phyloP scores from a whole-genome alignment of 2,888 invertebrate genomes.

The Sepioteuthis lessoniana region DNA sequence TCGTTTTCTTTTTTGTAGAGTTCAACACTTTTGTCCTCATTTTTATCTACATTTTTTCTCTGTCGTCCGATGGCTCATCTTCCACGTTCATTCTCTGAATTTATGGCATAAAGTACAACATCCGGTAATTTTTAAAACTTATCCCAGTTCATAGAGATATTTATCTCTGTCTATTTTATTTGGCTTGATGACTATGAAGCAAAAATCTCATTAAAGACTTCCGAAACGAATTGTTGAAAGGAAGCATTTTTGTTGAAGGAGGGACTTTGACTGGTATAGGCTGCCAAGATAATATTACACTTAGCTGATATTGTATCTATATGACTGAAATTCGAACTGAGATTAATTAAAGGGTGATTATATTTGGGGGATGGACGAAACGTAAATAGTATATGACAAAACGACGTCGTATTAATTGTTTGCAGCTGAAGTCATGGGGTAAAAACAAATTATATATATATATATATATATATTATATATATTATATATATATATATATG shows the following conservation, averaged over 20 bases:
- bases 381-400: too few species aligned
- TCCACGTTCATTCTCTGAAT: neutral
- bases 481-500: too few species aligned
- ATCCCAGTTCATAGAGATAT: too few species aligned
- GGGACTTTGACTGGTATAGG: neutral
- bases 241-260: neutral
- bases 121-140: neutral
- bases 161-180: neutral
- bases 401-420: too few species aligned
- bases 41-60: neutral
- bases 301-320: neutral
- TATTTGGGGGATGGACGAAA: too few species aligned
- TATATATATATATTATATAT: too few species aligned
- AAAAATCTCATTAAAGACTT: neutral
- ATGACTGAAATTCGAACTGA: neutral
- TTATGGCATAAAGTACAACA: neutral
- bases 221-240: neutral
- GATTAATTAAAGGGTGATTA: neutral
- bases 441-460: too few species aligned
- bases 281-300: neutral
- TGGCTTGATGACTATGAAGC: neutral
- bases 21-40: neutral
- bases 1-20: neutral
- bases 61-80: neutral
- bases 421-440: too few species aligned